These are phyloP conservation scores for Oreochromis tanganicae DNA, from an alignment of 2,113 vertebrate genomes.

Conservation along the genomic window DNA sequence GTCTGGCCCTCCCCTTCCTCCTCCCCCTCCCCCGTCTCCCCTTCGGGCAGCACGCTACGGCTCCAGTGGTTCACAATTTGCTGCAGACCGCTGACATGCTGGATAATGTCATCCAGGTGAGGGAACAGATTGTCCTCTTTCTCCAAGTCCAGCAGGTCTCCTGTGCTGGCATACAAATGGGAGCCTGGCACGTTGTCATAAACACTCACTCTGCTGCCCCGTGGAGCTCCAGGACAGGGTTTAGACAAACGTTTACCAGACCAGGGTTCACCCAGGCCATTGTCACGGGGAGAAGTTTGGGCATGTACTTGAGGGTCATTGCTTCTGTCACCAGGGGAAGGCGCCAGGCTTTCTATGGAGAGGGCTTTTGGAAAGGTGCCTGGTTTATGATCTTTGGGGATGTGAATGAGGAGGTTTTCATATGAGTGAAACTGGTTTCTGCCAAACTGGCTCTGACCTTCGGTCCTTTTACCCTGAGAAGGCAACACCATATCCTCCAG, in stretches of 20 bases:
- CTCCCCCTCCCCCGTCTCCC: slow-evolving; percentile 34
- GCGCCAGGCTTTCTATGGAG: slow-evolving; percentile 91
- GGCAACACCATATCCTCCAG: slow-evolving; percentile 87
- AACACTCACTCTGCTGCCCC: slow-evolving; percentile 81
- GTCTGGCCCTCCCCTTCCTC: slow-evolving; percentile 81
- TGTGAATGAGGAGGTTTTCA: slow-evolving; percentile 87
- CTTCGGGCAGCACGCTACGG: slow-evolving; percentile 79
- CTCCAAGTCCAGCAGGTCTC: slow-evolving; percentile 90
- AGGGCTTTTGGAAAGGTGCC: slow-evolving; percentile 97
- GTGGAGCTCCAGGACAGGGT: slow-evolving; percentile 73
- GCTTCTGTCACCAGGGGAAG: slow-evolving; percentile 68
- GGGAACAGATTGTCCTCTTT: slow-evolving; percentile 86
- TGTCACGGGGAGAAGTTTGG: background rate
- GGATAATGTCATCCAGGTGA: slow-evolving; percentile 89
- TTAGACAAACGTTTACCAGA: slow-evolving; percentile 48
- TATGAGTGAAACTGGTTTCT: slow-evolving; percentile 86
- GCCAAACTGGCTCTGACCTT: slow-evolving; percentile 68
- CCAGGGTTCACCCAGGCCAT: slow-evolving; percentile 27
- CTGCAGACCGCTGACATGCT: slow-evolving; percentile 87
- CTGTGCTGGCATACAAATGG: slow-evolving; percentile 93
- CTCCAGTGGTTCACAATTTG: slow-evolving; percentile 93
- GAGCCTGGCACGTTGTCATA: slow-evolving; percentile 93
- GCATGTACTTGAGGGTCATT: slow-evolving; percentile 9
- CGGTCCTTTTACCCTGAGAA: slow-evolving; percentile 66
- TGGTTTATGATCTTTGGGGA: slow-evolving; percentile 96